Conservation (phyloP, 1,140 invertebrate genomes). For the Leguminivora glycinivorella region DNA sequence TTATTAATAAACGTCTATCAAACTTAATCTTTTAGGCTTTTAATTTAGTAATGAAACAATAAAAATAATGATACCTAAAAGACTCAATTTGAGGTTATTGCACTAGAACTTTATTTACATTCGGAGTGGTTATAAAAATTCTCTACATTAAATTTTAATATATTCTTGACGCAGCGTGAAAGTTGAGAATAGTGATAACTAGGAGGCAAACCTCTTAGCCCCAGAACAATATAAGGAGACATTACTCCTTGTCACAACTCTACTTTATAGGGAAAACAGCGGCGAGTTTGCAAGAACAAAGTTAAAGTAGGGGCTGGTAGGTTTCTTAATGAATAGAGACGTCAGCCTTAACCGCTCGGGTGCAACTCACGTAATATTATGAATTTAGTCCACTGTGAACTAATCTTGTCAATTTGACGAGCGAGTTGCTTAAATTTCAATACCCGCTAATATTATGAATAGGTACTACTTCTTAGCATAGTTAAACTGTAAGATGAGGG, state of each 20-base stretch:
- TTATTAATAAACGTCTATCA: background rate
- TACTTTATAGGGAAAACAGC: constrained; percentile 76
- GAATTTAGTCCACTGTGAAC: constrained; percentile 50
- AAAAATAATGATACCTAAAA: background rate
- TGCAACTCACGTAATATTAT: constrained; percentile 68
- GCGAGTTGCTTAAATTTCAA: background rate
- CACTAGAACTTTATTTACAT: background rate
- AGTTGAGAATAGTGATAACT: constrained; percentile 73
- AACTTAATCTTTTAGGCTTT: background rate
- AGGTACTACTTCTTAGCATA: constrained; percentile 3
- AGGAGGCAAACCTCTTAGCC: constrained; percentile 72
- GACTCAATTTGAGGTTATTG: background rate
- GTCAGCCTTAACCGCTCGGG: constrained; percentile 65
- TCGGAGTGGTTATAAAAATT: constrained; percentile 4
- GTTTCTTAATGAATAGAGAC: constrained; percentile 76
- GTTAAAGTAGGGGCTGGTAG: constrained; percentile 64
- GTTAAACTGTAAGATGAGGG: background rate
- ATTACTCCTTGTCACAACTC: constrained; percentile 77
- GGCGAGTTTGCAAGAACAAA: constrained; percentile 69
- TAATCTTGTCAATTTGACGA: constrained; percentile 14
- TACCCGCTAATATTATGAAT: background rate
- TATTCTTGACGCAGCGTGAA: constrained; percentile 47
- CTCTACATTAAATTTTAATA: background rate
- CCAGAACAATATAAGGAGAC: constrained; percentile 77
- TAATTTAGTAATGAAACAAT: background rate